phyloP scores from a whole-genome alignment of 2,888 invertebrate genomes.

The Drosophila prolongata region DNA sequence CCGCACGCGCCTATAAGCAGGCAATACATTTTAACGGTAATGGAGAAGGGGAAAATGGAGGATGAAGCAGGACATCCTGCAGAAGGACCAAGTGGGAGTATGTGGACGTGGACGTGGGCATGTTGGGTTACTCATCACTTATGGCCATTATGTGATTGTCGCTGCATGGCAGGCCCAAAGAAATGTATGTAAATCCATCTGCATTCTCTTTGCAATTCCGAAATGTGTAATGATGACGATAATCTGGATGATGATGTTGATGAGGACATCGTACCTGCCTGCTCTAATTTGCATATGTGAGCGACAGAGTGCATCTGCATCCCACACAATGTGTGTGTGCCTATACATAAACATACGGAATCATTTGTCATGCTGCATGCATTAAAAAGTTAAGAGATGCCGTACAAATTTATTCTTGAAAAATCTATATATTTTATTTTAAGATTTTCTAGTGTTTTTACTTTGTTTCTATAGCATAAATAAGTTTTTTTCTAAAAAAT shows the following conservation, averaged over 20 bases:
- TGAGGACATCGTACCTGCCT: constrained; percentile 8
- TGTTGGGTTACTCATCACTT: constrained; percentile 31
- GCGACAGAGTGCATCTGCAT: constrained; percentile 12
- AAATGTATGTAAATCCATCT: constrained; percentile 38
- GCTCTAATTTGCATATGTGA: constrained; percentile 26
- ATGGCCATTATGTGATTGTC: constrained; percentile 44
- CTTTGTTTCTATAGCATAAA: too few species aligned
- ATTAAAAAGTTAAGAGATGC: neutral
- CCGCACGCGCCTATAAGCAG: constrained; percentile 46
- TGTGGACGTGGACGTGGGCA: neutral
- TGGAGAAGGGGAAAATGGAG: constrained; percentile 21
- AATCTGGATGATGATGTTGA: constrained; percentile 7
- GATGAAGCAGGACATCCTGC: neutral
- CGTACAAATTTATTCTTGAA: too few species aligned
- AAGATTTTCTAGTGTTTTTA: too few species aligned
- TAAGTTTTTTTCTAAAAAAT: too few species aligned
- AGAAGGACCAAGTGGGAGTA: neutral
- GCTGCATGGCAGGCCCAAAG: constrained; percentile 15
- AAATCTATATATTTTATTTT: too few species aligned
- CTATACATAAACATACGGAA: neutral
- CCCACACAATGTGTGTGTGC: constrained; percentile 7
- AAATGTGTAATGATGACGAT: constrained; percentile 18
- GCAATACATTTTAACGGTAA: constrained; percentile 45
- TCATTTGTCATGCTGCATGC: neutral
- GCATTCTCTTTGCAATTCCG: constrained; percentile 16